Evolutionary conservation across 2,888 invertebrate species (phyloP).

Genomic region (Drosophila subsilvestris): DNA sequence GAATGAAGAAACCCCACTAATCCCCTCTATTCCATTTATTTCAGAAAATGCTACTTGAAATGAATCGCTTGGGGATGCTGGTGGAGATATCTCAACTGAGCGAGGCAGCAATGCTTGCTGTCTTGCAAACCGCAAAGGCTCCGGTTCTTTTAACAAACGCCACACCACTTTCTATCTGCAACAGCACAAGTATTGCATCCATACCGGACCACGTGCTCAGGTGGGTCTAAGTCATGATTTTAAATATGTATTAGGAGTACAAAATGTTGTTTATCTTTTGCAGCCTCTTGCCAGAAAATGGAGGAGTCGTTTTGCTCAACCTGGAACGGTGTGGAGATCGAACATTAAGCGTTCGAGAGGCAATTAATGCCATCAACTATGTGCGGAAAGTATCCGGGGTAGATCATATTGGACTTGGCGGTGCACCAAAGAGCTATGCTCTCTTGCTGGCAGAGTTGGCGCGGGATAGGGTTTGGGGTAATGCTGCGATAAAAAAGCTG

Average conservation of each 20-base stretch:
- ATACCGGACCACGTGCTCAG: slow-evolving; percentile 93
- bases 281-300: slow-evolving; percentile 84
- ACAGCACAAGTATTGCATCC: slow-evolving; percentile 88
- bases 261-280: neutral
- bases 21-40: neutral
- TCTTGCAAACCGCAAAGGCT: slow-evolving; percentile 86
- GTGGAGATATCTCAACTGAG: slow-evolving; percentile 88
- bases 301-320: slow-evolving; percentile 87
- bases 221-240: slow-evolving; percentile 49
- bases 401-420: slow-evolving; percentile 88
- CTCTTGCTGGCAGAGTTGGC: slow-evolving; percentile 87
- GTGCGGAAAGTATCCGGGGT: slow-evolving; percentile 87
- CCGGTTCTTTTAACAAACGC: slow-evolving; percentile 89
- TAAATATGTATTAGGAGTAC: neutral
- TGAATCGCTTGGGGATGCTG: slow-evolving; percentile 89
- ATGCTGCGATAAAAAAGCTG: slow-evolving; percentile 86
- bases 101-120: slow-evolving; percentile 87
- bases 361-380: slow-evolving; percentile 87
- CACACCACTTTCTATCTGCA: slow-evolving; percentile 87
- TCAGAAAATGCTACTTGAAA: slow-evolving; percentile 87
- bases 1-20: too few relatives aligned
- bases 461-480: slow-evolving; percentile 86
- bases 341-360: slow-evolving; percentile 82
- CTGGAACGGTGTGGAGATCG: slow-evolving; percentile 85
- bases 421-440: slow-evolving; percentile 85